phyloP scores from a whole-genome alignment of 2,113 vertebrate genomes.

The Coregonus clupeaformis region DNA sequence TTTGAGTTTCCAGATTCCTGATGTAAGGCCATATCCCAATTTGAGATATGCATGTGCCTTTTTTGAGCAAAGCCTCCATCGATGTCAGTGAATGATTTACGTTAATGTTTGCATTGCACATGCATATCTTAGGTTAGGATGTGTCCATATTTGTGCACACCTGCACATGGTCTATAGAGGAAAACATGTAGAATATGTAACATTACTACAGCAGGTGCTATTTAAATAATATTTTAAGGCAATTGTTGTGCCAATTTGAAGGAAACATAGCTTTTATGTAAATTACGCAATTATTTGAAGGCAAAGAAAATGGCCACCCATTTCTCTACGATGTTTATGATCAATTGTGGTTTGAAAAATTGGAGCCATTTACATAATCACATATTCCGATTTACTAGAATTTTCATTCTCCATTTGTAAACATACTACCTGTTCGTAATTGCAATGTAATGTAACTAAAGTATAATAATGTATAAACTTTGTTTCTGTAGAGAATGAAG shows the following conservation, averaged over 20 bases:
- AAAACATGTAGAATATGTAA: too few species aligned
- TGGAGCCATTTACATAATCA: neutral
- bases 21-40: slow-evolving; percentile 32
- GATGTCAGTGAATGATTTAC: too few species aligned
- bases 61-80: slow-evolving; percentile 23
- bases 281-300: neutral
- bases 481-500: slow-evolving; percentile 36
- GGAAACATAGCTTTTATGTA: neutral
- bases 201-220: too few species aligned
- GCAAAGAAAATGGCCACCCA: slow-evolving; percentile 22
- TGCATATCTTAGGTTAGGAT: slow-evolving; percentile 1
- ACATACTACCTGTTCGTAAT: slow-evolving; percentile 33
- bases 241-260: too few species aligned
- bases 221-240: too few species aligned
- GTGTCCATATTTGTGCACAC: too few species aligned
- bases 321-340: neutral
- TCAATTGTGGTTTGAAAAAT: neutral
- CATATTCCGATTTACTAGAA: neutral
- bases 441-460: slow-evolving; percentile 41
- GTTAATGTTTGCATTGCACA: slow-evolving; percentile 20
- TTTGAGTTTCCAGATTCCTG: slow-evolving; percentile 21
- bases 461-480: slow-evolving; percentile 28
- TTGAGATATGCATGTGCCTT: slow-evolving; percentile 29
- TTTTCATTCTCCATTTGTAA: slow-evolving; percentile 36
- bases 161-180: too few species aligned